Conservation (phyloP, 1,140 invertebrate genomes). For the Nomia melanderi region DNA sequence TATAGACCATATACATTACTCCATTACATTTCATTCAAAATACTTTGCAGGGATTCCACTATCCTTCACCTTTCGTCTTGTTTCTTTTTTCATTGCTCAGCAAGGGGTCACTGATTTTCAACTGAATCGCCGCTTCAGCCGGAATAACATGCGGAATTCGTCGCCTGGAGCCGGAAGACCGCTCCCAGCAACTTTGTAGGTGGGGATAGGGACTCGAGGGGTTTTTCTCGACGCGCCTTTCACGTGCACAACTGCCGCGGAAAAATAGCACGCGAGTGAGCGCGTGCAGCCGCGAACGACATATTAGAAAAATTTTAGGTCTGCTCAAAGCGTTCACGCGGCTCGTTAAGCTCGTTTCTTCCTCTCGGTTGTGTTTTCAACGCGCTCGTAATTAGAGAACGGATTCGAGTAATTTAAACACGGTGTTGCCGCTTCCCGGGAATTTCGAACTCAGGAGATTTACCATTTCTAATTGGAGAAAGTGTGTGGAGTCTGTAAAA, state of each 20-base stretch:
- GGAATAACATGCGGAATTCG: slow-evolving; percentile 1
- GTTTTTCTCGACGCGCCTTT: neutral
- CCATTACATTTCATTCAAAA: too few relatives aligned
- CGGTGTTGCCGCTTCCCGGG: neutral
- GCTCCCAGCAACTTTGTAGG: too few relatives aligned
- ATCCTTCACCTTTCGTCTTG: too few relatives aligned
- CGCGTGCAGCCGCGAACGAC: neutral
- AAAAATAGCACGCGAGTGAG: neutral
- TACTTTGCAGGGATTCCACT: too few relatives aligned
- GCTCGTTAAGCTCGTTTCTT: neutral
- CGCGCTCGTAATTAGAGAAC: slow-evolving; percentile 11
- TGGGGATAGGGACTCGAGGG: neutral
- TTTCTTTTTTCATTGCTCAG: neutral
- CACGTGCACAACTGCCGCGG: neutral
- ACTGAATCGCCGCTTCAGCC: slow-evolving; percentile 17
- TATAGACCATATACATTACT: too few relatives aligned
- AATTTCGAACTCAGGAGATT: neutral
- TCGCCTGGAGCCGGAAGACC: too few relatives aligned
- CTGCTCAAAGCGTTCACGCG: neutral
- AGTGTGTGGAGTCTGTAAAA: neutral
- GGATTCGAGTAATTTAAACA: slow-evolving; percentile 13
- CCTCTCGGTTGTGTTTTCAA: neutral
- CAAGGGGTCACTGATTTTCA: slow-evolving; percentile 24
- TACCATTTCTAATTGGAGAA: slow-evolving; percentile 5
- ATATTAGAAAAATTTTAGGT: slow-evolving; percentile 14